Conservation (phyloP, 1,140 invertebrate genomes). For the Drosophila carrolli region DNA sequence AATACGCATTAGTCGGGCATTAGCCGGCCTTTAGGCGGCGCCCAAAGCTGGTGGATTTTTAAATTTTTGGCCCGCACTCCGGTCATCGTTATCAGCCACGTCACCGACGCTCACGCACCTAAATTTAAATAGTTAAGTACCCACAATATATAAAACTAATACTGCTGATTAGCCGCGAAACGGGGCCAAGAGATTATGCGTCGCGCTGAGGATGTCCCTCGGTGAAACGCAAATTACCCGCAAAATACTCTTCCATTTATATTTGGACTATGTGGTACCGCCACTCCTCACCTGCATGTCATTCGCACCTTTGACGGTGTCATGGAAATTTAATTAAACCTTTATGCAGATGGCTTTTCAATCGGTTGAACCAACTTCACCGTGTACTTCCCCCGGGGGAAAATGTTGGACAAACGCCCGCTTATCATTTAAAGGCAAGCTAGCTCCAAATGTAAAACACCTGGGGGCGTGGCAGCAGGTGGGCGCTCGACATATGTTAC, state of each 20-base stretch:
- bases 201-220: conserved; percentile 33
- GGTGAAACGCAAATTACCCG: conserved; percentile 61
- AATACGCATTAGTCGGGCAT: conserved; percentile 26
- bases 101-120: conserved; percentile 32
- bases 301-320: conserved; percentile 26
- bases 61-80: conserved; percentile 20
- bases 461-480: conserved; percentile 13
- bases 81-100: conserved; percentile 36
- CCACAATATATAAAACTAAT: conserved; percentile 52
- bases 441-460: conserved; percentile 39
- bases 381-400: not conserved
- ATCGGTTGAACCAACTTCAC: conserved; percentile 38
- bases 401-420: conserved; percentile 20
- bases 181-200: conserved; percentile 71
- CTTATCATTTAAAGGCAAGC: conserved; percentile 54
- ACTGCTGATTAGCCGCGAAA: conserved; percentile 64
- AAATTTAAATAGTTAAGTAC: conserved; percentile 64
- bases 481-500: conserved; percentile 63
- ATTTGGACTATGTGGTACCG: not conserved
- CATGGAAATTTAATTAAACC: conserved; percentile 59
- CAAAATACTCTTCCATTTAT: conserved; percentile 43
- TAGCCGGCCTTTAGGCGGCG: conserved; percentile 27
- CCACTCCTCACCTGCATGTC: conserved; percentile 16
- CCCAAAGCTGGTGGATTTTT: conserved; percentile 4
- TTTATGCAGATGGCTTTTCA: conserved; percentile 74